phyloP scores from a whole-genome alignment of 2,113 vertebrate genomes.

The Rousettus leschenaultii region DNA sequence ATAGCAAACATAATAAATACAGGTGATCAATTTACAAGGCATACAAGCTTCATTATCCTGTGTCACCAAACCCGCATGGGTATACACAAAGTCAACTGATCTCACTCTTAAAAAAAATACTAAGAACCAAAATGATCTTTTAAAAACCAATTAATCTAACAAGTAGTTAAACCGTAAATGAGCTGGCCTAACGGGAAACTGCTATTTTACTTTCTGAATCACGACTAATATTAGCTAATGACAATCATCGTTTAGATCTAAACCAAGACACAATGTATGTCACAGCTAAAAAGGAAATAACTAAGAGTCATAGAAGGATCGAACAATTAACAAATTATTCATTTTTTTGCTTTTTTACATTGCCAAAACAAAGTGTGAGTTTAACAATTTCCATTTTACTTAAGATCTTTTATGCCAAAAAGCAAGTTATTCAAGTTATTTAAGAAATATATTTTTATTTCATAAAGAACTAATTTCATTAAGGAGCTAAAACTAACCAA shows the following conservation, averaged over 20 bases:
- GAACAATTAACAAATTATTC: not conserved
- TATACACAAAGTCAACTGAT: not conserved
- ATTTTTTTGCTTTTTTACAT: not conserved
- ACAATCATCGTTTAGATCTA: not conserved
- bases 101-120: not conserved
- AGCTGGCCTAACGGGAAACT: not conserved
- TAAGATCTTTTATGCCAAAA: not conserved
- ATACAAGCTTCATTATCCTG: not conserved
- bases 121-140: not conserved
- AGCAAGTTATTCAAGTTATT: not conserved
- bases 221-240: not conserved
- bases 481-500: constrained; percentile 10
- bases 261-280: not conserved
- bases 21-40: constrained; percentile 20
- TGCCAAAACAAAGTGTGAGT: not conserved
- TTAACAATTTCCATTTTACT: not conserved
- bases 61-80: not conserved
- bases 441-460: constrained; percentile 33
- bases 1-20: constrained; percentile 15
- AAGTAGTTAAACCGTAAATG: not conserved
- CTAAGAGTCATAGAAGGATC: not conserved
- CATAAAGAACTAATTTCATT: constrained; percentile 6
- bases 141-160: not conserved
- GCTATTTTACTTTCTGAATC: not conserved
- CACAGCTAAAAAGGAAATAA: not conserved